Evolutionary conservation across 2,888 invertebrate genomes (phyloP), one percentile per base, ranked within the genome.

Genomic region (Flexamia atlantica): DNA sequence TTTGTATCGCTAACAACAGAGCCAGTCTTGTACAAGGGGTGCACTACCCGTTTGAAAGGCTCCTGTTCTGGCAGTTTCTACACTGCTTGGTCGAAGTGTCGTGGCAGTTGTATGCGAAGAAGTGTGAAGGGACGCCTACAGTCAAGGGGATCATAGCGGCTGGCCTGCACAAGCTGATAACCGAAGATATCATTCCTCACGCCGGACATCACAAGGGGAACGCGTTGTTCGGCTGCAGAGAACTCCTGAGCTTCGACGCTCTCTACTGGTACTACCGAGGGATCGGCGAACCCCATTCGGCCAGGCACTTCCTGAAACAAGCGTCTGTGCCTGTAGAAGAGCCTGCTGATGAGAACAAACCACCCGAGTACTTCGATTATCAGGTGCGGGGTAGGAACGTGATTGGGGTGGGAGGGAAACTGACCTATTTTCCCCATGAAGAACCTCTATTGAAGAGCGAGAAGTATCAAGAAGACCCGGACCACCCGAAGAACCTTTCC

Each of bases 31-130:
- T 84, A n/a, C 30, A 82, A n/a, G 53, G 32, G 14, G 40, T 28
- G 10, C 79, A 79, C 7, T 81, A 68, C 32, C 84, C 84, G 0
- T 84, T 82, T 70, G 84, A 84, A 50, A 36, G 82, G 9, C 40
- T 84, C 5, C 25, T 64, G 25, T 84, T 84, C 30, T 84, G 81
- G 64, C 84, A 84, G 36, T 84, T 84, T 28, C n/a, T 84, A 4
- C 84, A 84, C n/a, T 84, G 81, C 40, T 23, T 84, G 12, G 50
- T 84, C 25, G 84, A 84, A 28, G 46, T 84, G 2, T 64, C 82
- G 0, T 84, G 84, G 84, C 23, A 82, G 20, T 53, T 84, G 23
- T 84, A 84, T 68, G 79, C 42, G 10, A 76, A 53, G n/a, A 40
- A 53, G 46, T 30, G 68, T 36, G 30, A 30, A 23, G 53, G 82